phyloP scores from a whole-genome alignment of 2,888 invertebrate species.

The Lissocephala sabroskyi region DNA sequence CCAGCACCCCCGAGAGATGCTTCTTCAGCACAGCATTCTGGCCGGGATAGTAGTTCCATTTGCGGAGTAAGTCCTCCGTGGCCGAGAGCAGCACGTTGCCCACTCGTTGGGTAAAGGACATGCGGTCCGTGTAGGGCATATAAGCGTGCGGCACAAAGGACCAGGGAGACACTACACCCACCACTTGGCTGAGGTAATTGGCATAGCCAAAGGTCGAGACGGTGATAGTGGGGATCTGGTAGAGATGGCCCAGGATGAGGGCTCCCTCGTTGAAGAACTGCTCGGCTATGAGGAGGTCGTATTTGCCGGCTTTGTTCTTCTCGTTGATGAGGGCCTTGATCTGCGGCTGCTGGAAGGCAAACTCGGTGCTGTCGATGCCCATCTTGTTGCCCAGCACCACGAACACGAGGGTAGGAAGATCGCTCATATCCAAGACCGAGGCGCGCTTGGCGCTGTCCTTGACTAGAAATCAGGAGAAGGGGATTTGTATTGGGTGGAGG shows the following conservation, averaged over 20 bases:
- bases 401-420: too few species aligned
- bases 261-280: constrained; percentile 73
- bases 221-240: constrained; percentile 71
- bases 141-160: constrained; percentile 74
- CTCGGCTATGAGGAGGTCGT: constrained; percentile 72
- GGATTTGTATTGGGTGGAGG: too few species aligned
- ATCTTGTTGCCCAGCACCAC: too few species aligned
- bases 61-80: constrained; percentile 63
- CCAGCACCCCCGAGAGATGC: constrained; percentile 46
- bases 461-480: constrained; percentile 43
- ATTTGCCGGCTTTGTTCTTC: constrained; percentile 53
- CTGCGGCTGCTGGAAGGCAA: constrained; percentile 64
- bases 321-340: constrained; percentile 66
- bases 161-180: constrained; percentile 73
- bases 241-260: constrained; percentile 69
- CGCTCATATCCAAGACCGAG: too few species aligned
- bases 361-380: constrained; percentile 62
- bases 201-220: constrained; percentile 72
- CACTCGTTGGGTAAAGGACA: constrained; percentile 75
- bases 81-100: constrained; percentile 72
- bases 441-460: too few species aligned
- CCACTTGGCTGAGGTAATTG: constrained; percentile 72
- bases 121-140: constrained; percentile 72
- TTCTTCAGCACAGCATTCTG: constrained; percentile 56
- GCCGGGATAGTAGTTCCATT: constrained; percentile 57